Evolutionary conservation across 2,888 invertebrate genomes (phyloP), one percentile per base, ranked within the genome.

Genomic region (Tethea ocularis): DNA sequence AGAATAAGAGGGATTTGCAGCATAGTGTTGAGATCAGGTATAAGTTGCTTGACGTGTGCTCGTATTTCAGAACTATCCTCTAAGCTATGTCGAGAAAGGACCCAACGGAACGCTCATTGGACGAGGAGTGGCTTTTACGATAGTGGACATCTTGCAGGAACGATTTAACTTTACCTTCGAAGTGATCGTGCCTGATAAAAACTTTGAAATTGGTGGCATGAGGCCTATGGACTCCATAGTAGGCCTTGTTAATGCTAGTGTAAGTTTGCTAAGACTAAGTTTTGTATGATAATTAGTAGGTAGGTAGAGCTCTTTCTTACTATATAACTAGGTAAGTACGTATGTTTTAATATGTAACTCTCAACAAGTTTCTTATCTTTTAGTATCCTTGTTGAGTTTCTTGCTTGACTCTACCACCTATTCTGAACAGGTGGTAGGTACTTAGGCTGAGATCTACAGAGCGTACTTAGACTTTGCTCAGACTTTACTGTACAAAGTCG

Each of bases 141-240:
- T 97, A 57, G 83, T 97, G 11, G 87, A 96, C 26, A 95, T 97
- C 54, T 88, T 97, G 3, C 94, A 94, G 52, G 82, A 95, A 58
- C 95, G 95, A 71, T 95, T 95, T 68, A 95, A 96, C 68, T 97
- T 97, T 65, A 95, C 95, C 0, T 97, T 96, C 73, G 95, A 95
- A 15, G 92, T 97, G 0, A 82, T 96, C 15, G 82, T 94, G 55
- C 96, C 97, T 0, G 86, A 92, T 8, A 91, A 88, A 52, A 95
- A 96, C 75, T 91, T 94, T 10, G 93, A 96, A 65, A 84, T 94
- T 4, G 94, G 96, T 56, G 95, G 96, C 0, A 90, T 93, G 10
- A 80, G 80, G 0, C 85, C 89, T 0, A 87, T 93, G 22, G 93
- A 91, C 0, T 96, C 97, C 10, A 82, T 97, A 22, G 88, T 97